Conservation (phyloP, 2,113 vertebrate species). For the Zosterops lateralis region DNA sequence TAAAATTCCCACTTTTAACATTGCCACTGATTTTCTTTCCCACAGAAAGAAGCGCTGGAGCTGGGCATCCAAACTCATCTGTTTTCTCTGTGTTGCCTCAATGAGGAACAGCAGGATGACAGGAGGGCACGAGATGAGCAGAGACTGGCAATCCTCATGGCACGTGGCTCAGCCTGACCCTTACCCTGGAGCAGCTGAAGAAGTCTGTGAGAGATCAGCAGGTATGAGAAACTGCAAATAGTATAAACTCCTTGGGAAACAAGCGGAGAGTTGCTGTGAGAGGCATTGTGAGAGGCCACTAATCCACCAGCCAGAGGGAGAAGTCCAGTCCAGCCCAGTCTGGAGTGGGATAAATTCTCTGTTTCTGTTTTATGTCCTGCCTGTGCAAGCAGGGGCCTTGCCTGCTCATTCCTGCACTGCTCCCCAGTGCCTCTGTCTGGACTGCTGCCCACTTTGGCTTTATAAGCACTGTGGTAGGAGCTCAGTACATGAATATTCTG, state of each 20-base stretch:
- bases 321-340: not conserved
- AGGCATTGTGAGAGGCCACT: not conserved
- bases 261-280: not conserved
- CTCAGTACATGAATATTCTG: not conserved
- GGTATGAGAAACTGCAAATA: not conserved
- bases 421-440: not conserved
- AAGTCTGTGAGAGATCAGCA: not conserved
- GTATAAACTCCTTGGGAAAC: not conserved
- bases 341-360: not conserved
- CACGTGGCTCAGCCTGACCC: not conserved
- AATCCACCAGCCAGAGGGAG: not conserved
- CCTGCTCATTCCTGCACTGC: not conserved
- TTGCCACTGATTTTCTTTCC: not conserved
- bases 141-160: rapidly evolving
- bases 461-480: not conserved
- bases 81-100: rapidly evolving
- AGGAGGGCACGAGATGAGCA: not conserved
- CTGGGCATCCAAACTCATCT: not conserved
- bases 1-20: not conserved
- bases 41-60: not conserved
- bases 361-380: slow-evolving; percentile 29
- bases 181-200: not conserved
- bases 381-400: not conserved
- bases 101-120: not conserved
- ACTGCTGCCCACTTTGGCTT: slow-evolving; percentile 8